Evolutionary conservation across 1,140 invertebrate species (phyloP).

Genomic region (Bombus huntii): DNA sequence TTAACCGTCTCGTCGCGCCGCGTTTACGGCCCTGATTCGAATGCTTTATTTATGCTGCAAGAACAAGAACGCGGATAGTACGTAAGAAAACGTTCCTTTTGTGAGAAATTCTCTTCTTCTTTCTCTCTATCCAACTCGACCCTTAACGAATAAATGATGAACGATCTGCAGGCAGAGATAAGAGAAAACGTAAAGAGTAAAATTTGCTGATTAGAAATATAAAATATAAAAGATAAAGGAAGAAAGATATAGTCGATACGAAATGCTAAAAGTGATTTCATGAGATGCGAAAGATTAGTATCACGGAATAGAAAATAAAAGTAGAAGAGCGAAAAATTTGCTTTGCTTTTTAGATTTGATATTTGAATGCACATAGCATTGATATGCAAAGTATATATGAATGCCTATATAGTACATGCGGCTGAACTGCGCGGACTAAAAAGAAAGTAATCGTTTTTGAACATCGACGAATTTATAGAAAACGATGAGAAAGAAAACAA

Average conservation of each 20-base stretch:
- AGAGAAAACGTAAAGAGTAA: no score
- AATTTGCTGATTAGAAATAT: no score
- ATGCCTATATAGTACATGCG: no score
- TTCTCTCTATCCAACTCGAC: background rate
- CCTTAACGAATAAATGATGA: background rate
- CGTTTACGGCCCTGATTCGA: background rate
- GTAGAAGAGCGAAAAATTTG: background rate
- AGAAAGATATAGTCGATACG: no score
- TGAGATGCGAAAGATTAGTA: no score
- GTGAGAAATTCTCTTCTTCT: background rate
- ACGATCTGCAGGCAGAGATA: no score
- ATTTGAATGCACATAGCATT: no score
- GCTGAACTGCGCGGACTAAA: no score
- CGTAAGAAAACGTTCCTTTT: background rate
- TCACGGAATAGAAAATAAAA: no score
- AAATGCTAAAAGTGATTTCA: no score
- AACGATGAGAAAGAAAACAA: background rate
- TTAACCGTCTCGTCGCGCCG: background rate
- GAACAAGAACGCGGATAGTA: background rate
- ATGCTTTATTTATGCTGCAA: background rate
- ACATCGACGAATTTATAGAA: background rate
- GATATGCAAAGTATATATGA: background rate
- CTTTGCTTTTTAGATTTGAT: no score
- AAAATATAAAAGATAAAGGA: no score
- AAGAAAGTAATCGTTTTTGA: background rate